Percentiles rank a stretch among this genome's conserved stretches.
Conservation (phyloP, 1,140 invertebrate species). For the Acromyrmex charruanus region DNA sequence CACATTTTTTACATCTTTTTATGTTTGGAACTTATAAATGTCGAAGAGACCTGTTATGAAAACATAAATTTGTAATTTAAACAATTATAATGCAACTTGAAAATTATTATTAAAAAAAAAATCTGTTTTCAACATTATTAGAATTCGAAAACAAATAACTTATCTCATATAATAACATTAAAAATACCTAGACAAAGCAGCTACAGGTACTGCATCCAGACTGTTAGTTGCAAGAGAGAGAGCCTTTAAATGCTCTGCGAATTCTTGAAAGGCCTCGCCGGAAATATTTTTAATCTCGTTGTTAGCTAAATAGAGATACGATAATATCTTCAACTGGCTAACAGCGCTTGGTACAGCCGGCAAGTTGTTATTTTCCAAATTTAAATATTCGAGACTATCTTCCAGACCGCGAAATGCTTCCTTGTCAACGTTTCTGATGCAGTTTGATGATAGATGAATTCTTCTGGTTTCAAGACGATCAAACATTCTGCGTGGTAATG, state of each 20-base stretch:
- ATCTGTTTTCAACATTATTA: too few species aligned
- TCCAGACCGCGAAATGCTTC: constrained; percentile 91
- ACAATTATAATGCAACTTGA: neutral
- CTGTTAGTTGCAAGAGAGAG: constrained; percentile 94
- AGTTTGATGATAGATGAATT: constrained; percentile 93
- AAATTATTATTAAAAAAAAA: constrained; percentile 12
- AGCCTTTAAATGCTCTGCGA: constrained; percentile 89
- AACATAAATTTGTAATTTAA: neutral
- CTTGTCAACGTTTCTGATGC: constrained; percentile 89
- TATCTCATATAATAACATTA: neutral
- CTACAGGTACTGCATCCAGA: constrained; percentile 90
- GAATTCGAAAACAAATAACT: neutral
- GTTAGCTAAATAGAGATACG: constrained; percentile 94
- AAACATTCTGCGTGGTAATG: constrained; percentile 89
- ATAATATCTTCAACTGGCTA: constrained; percentile 89
- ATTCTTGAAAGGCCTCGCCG: constrained; percentile 87
- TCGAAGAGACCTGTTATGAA: neutral
- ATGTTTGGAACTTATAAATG: neutral
- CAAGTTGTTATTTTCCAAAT: constrained; percentile 93
- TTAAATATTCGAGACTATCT: constrained; percentile 92
- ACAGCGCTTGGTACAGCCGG: constrained; percentile 90
- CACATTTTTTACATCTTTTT: neutral
- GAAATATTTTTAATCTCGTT: constrained; percentile 90
- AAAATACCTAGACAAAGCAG: constrained; percentile 86
- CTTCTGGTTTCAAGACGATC: constrained; percentile 90